Evolutionary conservation across 2,888 invertebrate species (phyloP), one percentile per base, ranked within the genome.

Genomic region (Folsomia manolachei): DNA sequence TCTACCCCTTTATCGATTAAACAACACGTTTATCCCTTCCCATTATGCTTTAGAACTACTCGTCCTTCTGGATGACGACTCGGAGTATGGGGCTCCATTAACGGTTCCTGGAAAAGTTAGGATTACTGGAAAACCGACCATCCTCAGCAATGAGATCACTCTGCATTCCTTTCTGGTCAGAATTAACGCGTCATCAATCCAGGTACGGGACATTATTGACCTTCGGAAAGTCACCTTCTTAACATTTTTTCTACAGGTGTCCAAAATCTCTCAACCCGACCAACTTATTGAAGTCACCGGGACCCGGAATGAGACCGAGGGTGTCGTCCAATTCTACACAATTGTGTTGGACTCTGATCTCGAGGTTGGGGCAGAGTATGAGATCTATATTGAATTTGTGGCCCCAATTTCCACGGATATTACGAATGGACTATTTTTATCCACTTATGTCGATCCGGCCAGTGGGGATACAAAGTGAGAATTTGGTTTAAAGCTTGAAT

Each of bases 311-410:
- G 53, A 66, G 7, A 66, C 66, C 9, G 51, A n/a, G 11, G 19
- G 9, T 7, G 66, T 27, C 2, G 23, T 51, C 1, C 66, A 66
- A 4, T 52, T 52, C 11, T 23, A 21, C 11, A 19, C 51, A 7
- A 21, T 66, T 21, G 11, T 2, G 19, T 18, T 66, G 2, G 25
- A 52, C 52, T 19, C 19, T 51, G 18, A 14, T 2, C 2, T 66
- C 2, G 23, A 21, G 1, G 23, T 4, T 19, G 53, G 25, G 2
- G 4, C 2, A 21, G 52, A 21, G 2, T 66, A 66, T 24, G 52
- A 66, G 25, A 19, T 66, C 18, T 66, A 66, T 24, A 52, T 52
- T 19, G 66, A 66, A 52, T 66, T 66, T 27, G 66, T 66, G 1
- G 66, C 66, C 21, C 53, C 66, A 18, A 52, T 66, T 66, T 52